A percentile compares a stretch with the other conserved stretches of the same genome.
Evolutionary conservation across 2,113 vertebrate genomes (phyloP).

Genomic region (Tachycineta bicolor): DNA sequence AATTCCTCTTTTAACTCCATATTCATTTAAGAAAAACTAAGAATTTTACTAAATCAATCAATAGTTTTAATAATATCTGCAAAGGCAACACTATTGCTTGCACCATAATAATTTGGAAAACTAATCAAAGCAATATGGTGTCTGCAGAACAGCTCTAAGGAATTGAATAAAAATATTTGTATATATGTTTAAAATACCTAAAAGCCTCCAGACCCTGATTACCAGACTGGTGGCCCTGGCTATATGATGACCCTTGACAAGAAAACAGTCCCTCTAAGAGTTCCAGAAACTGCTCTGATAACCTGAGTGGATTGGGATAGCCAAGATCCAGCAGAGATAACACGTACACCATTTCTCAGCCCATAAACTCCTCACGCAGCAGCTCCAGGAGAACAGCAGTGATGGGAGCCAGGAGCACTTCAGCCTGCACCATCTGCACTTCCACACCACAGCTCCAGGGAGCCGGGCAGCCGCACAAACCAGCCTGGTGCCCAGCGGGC

Average conservation of each 20-base stretch:
- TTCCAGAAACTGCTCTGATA: not conserved
- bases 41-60: not conserved
- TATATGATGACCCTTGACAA: not conserved
- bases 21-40: not conserved
- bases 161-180: not conserved
- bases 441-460: not conserved
- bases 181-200: not conserved
- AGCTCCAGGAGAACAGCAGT: not conserved
- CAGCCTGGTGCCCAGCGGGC: not conserved
- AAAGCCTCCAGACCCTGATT: not conserved
- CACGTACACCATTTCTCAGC: not conserved
- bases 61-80: not conserved
- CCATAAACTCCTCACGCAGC: not conserved
- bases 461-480: not conserved
- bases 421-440: rapidly evolving
- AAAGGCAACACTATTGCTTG: not conserved
- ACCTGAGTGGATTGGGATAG: not conserved
- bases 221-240: not conserved
- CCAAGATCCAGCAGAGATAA: not conserved
- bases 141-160: not conserved
- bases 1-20: not conserved
- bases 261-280: not conserved
- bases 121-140: not conserved
- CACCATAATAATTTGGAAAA: not conserved
- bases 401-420: rapidly evolving